phyloP scores from a whole-genome alignment of 2,797 vertebrate species.

The Onychomys arenicola region DNA sequence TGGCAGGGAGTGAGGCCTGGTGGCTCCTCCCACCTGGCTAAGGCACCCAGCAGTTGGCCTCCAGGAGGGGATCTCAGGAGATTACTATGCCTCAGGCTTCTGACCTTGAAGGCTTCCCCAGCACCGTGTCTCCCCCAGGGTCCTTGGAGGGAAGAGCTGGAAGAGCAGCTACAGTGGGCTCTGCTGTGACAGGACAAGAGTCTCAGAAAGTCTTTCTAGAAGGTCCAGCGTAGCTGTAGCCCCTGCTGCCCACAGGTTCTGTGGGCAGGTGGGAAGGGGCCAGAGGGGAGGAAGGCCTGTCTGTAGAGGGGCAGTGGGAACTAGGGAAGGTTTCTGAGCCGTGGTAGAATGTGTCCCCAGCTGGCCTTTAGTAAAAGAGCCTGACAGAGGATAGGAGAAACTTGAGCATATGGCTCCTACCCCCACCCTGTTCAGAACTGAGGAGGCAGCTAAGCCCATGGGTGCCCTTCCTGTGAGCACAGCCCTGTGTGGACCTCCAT shows the following conservation, averaged over 20 bases:
- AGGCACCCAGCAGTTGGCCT: not conserved
- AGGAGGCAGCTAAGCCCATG: not conserved
- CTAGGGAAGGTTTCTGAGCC: not conserved
- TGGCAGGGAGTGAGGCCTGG: too few relatives aligned
- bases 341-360: not conserved
- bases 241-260: not conserved
- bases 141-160: not conserved
- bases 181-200: not conserved
- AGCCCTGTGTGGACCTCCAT: not conserved
- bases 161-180: not conserved
- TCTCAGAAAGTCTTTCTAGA: not conserved
- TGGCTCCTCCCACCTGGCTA: not conserved
- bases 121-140: not conserved
- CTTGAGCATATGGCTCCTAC: not conserved
- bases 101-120: not conserved
- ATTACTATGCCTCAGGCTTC: not conserved
- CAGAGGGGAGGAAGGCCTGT: not conserved
- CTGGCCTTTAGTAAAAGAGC: not conserved
- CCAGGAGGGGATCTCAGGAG: not conserved
- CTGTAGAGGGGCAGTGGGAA: not conserved
- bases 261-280: not conserved
- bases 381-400: not conserved
- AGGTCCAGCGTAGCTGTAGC: not conserved
- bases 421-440: not conserved
- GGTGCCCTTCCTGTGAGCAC: not conserved